These are phyloP conservation scores for Mesocricetus auratus DNA, from an alignment of 2,113 vertebrate species.

Conservation along the genomic window DNA sequence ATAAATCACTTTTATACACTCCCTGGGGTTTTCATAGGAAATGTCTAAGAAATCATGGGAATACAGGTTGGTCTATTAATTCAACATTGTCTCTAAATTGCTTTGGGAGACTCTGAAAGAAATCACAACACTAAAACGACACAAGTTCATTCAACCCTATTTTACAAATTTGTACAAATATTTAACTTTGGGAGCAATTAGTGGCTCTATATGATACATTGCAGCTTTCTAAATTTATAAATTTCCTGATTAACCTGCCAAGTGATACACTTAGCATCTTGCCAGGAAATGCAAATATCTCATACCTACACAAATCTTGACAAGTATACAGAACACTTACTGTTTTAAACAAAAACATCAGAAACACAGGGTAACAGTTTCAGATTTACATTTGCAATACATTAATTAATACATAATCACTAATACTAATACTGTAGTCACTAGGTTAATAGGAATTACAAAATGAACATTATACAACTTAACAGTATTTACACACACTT, in stretches of 20 bases:
- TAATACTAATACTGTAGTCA: background rate
- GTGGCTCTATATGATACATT: background rate
- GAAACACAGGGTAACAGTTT: background rate
- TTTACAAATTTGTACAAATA: constrained; percentile 31
- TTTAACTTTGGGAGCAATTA: background rate
- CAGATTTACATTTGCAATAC: background rate
- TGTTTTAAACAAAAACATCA: background rate
- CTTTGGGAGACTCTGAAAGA: background rate
- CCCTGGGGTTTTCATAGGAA: background rate
- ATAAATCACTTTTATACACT: background rate
- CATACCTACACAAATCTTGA: background rate
- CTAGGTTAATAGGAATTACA: background rate
- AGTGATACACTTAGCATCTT: background rate
- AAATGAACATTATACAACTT: background rate
- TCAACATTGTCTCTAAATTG: background rate
- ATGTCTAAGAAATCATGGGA: background rate
- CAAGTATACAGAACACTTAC: background rate
- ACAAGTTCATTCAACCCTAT: background rate
- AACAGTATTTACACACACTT: background rate
- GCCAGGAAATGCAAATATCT: background rate
- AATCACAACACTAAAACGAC: background rate
- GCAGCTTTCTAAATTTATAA: background rate
- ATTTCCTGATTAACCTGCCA: background rate
- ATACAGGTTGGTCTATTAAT: background rate
- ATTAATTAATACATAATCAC: background rate